phyloP scores from a whole-genome alignment of 1,140 invertebrate genomes.

The Zaprionus africanus region DNA sequence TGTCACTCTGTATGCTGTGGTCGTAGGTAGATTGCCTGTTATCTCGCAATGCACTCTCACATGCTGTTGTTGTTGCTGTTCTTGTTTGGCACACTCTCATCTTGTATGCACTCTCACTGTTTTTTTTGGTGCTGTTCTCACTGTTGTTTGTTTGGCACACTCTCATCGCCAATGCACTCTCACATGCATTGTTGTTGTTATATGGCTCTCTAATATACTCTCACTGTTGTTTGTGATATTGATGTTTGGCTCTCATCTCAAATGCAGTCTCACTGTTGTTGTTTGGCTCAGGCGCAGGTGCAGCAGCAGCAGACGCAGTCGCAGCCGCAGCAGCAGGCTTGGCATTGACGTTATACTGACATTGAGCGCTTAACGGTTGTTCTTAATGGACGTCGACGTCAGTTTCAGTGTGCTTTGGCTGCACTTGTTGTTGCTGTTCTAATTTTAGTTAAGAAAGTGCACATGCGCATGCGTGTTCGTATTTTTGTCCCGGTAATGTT shows the following conservation, averaged over 20 bases:
- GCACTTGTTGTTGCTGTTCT: conserved; percentile 33
- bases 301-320: conserved; percentile 10
- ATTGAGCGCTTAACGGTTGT: conserved; percentile 70
- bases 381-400: conserved; percentile 48
- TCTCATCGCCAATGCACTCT: conserved; percentile 38
- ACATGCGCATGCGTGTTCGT: conserved; percentile 31
- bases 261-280: conserved; percentile 28
- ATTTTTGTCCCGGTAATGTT: conserved; percentile 17
- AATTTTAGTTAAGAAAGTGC: conserved; percentile 50
- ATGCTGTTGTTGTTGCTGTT: neutral
- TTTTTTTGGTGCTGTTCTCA: too few relatives aligned
- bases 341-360: conserved; percentile 60
- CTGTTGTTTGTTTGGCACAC: conserved; percentile 11
- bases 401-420: conserved; percentile 20
- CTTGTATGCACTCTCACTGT: too few relatives aligned
- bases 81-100: too few relatives aligned
- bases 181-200: conserved; percentile 28
- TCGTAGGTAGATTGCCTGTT: conserved; percentile 12
- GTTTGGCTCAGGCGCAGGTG: conserved; percentile 11
- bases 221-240: conserved; percentile 26
- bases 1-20: conserved; percentile 1
- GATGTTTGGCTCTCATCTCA: conserved; percentile 6
- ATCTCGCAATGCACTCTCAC: conserved; percentile 3
- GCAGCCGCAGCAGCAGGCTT: neutral
- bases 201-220: conserved; percentile 13